phyloP scores from a whole-genome alignment of 2,797 vertebrate species.

The Eulemur albifrons region DNA sequence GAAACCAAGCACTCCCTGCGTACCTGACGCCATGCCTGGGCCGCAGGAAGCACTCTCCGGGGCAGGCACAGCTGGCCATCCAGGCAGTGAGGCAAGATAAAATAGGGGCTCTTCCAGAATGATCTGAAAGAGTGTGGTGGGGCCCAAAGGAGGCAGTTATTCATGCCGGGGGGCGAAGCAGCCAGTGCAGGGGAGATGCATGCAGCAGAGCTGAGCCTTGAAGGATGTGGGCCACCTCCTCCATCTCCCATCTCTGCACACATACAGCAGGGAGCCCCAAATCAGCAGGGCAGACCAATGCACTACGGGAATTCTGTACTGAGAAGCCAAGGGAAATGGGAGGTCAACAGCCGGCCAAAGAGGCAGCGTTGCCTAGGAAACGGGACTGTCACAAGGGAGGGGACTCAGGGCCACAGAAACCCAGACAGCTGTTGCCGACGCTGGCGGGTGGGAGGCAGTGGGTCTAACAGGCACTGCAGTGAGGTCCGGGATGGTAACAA shows the following conservation, averaged over 20 bases:
- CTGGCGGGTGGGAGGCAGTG: rapidly evolving
- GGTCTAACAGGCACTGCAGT: rapidly evolving
- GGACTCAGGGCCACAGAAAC: not conserved
- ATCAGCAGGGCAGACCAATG: not conserved
- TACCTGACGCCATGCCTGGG: not conserved
- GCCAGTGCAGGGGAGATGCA: not conserved
- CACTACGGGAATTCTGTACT: not conserved
- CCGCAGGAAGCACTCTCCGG: rapidly evolving
- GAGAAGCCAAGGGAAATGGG: not conserved
- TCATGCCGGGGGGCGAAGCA: not conserved
- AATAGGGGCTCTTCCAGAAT: not conserved
- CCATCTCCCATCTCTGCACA: not conserved
- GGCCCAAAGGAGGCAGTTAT: too few species aligned
- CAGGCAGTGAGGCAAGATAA: not conserved
- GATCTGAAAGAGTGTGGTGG: not conserved
- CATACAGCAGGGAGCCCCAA: not conserved
- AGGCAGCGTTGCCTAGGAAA: not conserved
- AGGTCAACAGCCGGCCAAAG: not conserved
- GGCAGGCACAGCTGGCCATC: rapidly evolving
- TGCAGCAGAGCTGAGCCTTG: not conserved
- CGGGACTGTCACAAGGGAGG: not conserved
- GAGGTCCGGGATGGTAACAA: not conserved
- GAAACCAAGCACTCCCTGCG: rapidly evolving
- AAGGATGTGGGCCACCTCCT: not conserved
- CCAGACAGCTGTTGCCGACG: rapidly evolving